Evolutionary conservation across 2,797 vertebrate genomes (phyloP).

Genomic region (Myotis daubentonii): DNA sequence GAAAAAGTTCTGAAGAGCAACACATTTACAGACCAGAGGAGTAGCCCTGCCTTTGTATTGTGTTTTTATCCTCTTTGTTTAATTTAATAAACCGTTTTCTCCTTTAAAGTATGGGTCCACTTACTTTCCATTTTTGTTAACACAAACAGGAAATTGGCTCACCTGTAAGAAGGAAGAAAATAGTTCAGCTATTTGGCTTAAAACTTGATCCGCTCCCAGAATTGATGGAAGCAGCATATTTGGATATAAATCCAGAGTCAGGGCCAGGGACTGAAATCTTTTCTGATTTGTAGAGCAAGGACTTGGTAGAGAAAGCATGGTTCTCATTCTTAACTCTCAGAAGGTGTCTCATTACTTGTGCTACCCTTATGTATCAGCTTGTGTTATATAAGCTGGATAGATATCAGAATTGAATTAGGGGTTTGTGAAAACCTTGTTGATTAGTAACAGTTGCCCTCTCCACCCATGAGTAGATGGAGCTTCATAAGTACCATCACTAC

Average conservation of each 20-base stretch:
- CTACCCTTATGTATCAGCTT: neutral
- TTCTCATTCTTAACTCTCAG: neutral
- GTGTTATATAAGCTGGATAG: neutral
- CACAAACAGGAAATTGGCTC: neutral
- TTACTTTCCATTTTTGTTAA: constrained; percentile 31
- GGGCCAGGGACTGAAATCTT: neutral
- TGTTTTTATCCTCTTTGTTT: neutral
- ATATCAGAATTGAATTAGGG: neutral
- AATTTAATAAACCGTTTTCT: neutral
- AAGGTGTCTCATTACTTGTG: neutral
- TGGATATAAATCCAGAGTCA: neutral
- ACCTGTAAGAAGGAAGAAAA: neutral
- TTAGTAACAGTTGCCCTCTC: neutral
- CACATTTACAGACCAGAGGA: neutral
- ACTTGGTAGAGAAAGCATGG: neutral
- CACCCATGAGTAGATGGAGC: neutral
- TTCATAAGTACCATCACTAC: neutral
- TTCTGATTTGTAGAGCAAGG: neutral
- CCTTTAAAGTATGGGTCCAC: neutral
- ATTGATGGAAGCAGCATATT: neutral
- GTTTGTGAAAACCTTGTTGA: neutral
- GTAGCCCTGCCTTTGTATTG: neutral
- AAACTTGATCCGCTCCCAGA: neutral
- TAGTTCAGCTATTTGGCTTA: neutral
- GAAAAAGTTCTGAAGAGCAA: neutral